Conservation (phyloP, 1,140 invertebrate genomes). For the Notospermus geniculatus region DNA sequence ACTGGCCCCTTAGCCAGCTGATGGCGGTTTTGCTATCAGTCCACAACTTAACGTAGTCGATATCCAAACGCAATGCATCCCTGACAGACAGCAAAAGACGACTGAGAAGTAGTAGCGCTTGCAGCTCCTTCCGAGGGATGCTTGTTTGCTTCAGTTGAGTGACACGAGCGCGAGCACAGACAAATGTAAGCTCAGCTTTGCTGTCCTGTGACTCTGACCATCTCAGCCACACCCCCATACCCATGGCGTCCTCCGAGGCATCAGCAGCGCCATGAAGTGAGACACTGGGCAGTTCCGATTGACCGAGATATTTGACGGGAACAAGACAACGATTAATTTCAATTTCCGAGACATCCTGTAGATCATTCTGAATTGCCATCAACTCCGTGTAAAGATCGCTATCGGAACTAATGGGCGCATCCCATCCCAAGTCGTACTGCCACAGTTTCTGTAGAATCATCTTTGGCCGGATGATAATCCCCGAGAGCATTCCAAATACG, state of each 20-base stretch:
- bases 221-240: constrained; percentile 1
- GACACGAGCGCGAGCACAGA: neutral
- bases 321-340: neutral
- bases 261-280: neutral
- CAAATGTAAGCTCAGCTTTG: constrained; percentile 1
- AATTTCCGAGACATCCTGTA: neutral
- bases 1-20: neutral
- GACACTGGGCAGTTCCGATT: neutral
- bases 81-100: neutral
- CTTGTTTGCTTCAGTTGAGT: neutral
- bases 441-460: neutral
- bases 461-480: neutral
- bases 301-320: neutral
- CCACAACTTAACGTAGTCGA: constrained; percentile 2
- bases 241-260: constrained; percentile 5
- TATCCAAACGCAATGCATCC: constrained; percentile 3
- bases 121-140: constrained; percentile 1
- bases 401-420: neutral
- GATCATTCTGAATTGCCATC: neutral
- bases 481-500: constrained; percentile 2
- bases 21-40: constrained; percentile 3
- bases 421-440: neutral
- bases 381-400: neutral
- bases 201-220: neutral
- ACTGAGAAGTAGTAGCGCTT: neutral